Base-by-base conservation (phyloP, 2,113 vertebrate species). In the Cyanoderma ruficeps region DNA sequence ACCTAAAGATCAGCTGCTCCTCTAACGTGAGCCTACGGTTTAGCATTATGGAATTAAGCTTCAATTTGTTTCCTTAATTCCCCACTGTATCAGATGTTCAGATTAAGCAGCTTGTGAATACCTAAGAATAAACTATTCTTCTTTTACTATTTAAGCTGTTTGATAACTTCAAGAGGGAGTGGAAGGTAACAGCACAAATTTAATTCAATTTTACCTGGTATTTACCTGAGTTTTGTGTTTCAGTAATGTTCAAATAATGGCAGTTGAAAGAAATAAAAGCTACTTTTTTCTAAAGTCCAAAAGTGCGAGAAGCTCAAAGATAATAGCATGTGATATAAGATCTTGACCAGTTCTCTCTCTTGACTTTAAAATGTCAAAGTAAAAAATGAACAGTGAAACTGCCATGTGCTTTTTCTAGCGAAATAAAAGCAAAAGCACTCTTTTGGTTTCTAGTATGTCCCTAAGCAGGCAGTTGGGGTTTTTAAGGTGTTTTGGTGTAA, bases 51-150 rank as follows among this genome's bases (percentile, higher is more conserved):
- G 91, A 94, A 77, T 85, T 77, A 80, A 57, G 75, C 42, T 91
- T 83, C 57, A 82, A 75, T 87, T 85, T 79, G 61, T 90, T 96
- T 70, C 92, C 84, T 70, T 77, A 88, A 91, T 74, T 90, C 79
- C 75, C 10, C 27, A 59, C 75, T 72, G 65, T 61, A 93, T 64
- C 71, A 86, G 81, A 50, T 71, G 68, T 76, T 90, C 56, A 72
- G 20, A 87, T 72, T 74, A 96, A 90, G 85, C 83, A 92, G 65
- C 82, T 77, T 85, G 59, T 15, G 70, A 83, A 67, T 78, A 87
- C 56, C 70, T 59, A 94, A 90, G 70, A 96, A 96, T 63, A 97
- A 94, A 83, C 33, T 24, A 53, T 53, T 95, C 49, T 46, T 64
- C 70, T 91, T 88, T 91, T 69, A 69, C 64, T 88, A 33, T 60